Conservation (phyloP, 2,113 vertebrate species). For the Stictonetta naevosa region DNA sequence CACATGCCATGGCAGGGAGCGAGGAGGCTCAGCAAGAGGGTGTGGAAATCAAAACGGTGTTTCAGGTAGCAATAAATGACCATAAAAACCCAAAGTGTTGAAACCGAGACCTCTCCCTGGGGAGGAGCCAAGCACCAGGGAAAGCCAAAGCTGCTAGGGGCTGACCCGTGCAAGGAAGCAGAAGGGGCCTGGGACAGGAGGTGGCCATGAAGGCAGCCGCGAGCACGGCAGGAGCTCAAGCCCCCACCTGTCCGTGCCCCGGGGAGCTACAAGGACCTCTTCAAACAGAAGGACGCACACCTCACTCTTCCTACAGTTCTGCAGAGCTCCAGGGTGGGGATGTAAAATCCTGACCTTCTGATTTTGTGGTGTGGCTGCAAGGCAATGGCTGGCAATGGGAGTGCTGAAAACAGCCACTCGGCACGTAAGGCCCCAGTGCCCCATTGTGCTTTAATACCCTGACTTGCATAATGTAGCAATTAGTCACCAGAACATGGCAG, state of each 20-base stretch:
- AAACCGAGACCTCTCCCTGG: neutral
- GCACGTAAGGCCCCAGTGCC: neutral
- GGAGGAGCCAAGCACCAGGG: slow-evolving; percentile 17
- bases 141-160: neutral
- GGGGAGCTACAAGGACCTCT: neutral
- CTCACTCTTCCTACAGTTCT: neutral
- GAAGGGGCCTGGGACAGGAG: rapidly evolving
- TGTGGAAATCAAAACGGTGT: neutral
- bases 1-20: neutral
- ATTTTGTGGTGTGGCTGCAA: neutral
- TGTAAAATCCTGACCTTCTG: neutral
- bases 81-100: neutral
- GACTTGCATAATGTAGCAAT: neutral
- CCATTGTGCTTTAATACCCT: neutral
- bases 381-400: rapidly evolving
- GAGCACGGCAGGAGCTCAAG: rapidly evolving
- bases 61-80: neutral
- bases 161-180: neutral
- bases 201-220: rapidly evolving
- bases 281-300: neutral
- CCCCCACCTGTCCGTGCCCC: neutral
- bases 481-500: neutral
- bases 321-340: neutral
- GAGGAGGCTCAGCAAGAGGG: neutral
- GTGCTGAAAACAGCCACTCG: rapidly evolving